Conservation (phyloP, 2,797 vertebrate species). For the Anabas testudineus region DNA sequence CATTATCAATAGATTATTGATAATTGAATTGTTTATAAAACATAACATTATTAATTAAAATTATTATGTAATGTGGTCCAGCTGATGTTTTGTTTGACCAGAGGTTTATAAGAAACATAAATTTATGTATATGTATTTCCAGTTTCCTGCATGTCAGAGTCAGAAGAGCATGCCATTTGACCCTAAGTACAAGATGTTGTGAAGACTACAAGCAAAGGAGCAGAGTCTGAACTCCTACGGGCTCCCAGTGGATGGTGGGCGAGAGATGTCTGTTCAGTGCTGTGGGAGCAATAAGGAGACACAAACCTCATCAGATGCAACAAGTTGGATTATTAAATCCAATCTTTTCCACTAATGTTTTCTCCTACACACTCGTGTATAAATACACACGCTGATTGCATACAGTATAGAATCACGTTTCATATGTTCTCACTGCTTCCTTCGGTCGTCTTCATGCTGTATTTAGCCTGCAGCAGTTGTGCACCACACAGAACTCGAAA, state of each 20-base stretch:
- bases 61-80: background rate
- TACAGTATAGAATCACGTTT: conserved; percentile 7
- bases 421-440: conserved; percentile 9
- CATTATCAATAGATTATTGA: too few relatives aligned
- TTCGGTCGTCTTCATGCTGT: conserved; percentile 19
- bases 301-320: conserved; percentile 31
- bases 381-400: conserved; percentile 18
- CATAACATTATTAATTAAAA: too few relatives aligned
- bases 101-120: conserved; percentile 9
- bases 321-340: conserved; percentile 53
- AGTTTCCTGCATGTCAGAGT: background rate
- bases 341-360: conserved; percentile 13
- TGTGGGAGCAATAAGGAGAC: conserved; percentile 9
- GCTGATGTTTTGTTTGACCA: conserved; percentile 6
- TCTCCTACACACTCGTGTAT: conserved; percentile 13
- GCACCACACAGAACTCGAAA: conserved; percentile 17
- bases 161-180: conserved; percentile 13
- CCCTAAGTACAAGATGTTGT: conserved; percentile 12
- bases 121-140: background rate
- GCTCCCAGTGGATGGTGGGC: conserved; percentile 30
- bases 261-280: conserved; percentile 11
- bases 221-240: conserved; percentile 22
- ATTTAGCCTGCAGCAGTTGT: conserved; percentile 30
- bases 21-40: too few relatives aligned
- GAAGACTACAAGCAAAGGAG: conserved; percentile 9